Percentiles rank a stretch among this genome's conserved stretches.
Evolutionary conservation across 1,140 invertebrate species (phyloP).

Genomic region (Archivesica marissinica): DNA sequence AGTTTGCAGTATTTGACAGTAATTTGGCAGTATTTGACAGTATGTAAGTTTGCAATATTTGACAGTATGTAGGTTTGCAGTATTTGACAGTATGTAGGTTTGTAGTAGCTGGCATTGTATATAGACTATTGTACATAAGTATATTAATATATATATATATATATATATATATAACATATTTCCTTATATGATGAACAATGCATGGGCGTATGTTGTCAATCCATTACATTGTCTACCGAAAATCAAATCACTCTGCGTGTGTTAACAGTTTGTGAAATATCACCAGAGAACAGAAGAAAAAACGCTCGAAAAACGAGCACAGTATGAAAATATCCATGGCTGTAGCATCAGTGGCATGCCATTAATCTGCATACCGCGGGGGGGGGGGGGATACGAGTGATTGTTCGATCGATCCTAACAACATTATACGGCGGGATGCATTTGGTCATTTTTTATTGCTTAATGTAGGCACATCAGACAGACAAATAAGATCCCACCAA

Average conservation of each 20-base stretch:
- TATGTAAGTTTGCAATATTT: too few species aligned
- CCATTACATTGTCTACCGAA: conserved; percentile 12
- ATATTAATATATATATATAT: too few species aligned
- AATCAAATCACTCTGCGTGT: conserved; percentile 3
- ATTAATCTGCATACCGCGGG: conserved; percentile 12
- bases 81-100: too few species aligned
- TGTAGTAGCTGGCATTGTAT: too few species aligned
- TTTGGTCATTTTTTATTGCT: conserved; percentile 14
- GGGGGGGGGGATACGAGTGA: neutral
- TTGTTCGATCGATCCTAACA: conserved; percentile 16
- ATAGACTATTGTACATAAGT: too few species aligned
- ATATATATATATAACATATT: too few species aligned
- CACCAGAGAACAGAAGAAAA: neutral
- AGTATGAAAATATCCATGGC: conserved; percentile 24
- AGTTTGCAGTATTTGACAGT: too few species aligned
- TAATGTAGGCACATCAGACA: conserved; percentile 7
- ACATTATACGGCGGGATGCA: conserved; percentile 1
- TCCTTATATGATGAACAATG: too few species aligned
- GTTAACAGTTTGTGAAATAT: neutral
- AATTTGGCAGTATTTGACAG: too few species aligned
- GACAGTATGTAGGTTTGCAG: too few species aligned
- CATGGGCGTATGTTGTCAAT: conserved; percentile 30
- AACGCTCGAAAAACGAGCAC: conserved; percentile 23
- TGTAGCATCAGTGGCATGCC: neutral
- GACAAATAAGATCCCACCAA: conserved; percentile 2